Percentiles rank a stretch among this genome's conserved stretches.
These are phyloP conservation scores for Holacanthus passer DNA, from an alignment of 2,113 vertebrate genomes.

Conservation along the genomic window DNA sequence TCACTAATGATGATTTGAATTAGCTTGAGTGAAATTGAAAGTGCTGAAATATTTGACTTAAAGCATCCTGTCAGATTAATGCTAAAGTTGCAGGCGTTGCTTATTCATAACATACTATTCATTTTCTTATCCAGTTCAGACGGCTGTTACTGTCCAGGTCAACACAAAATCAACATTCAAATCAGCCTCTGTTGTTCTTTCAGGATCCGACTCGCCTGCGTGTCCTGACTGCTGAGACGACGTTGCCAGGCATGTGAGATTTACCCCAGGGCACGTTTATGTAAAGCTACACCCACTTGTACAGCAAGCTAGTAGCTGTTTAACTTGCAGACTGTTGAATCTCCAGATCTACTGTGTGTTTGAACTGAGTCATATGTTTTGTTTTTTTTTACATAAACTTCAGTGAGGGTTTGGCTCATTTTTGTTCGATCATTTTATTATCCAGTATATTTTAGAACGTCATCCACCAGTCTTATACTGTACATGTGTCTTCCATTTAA, in stretches of 20 bases:
- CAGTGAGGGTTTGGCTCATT: not conserved
- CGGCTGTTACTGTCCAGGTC: too few species aligned
- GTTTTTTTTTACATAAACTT: not conserved
- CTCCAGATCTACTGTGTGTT: not conserved
- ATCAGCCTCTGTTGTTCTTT: conserved; percentile 11
- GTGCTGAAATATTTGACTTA: too few species aligned
- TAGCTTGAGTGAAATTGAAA: too few species aligned
- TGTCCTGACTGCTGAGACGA: not conserved
- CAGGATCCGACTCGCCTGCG: conserved; percentile 44
- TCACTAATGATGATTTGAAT: too few species aligned
- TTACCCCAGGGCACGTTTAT: not conserved
- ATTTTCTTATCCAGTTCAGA: too few species aligned
- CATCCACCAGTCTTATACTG: not conserved
- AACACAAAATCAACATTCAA: not conserved
- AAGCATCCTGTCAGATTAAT: too few species aligned
- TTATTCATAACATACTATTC: too few species aligned
- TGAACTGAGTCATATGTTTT: not conserved
- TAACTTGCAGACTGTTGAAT: not conserved
- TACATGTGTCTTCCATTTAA: not conserved
- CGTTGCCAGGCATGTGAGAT: conserved; percentile 45
- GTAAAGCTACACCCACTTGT: not conserved
- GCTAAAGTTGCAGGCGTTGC: too few species aligned
- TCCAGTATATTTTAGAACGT: not conserved
- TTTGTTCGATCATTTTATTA: conserved; percentile 11
- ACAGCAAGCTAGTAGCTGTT: not conserved